A percentile compares a stretch with the other conserved stretches of the same genome.
These are phyloP conservation scores for Gymnoscelis rufifasciata DNA, from an alignment of 2,888 invertebrate genomes.

Conservation along the genomic window DNA sequence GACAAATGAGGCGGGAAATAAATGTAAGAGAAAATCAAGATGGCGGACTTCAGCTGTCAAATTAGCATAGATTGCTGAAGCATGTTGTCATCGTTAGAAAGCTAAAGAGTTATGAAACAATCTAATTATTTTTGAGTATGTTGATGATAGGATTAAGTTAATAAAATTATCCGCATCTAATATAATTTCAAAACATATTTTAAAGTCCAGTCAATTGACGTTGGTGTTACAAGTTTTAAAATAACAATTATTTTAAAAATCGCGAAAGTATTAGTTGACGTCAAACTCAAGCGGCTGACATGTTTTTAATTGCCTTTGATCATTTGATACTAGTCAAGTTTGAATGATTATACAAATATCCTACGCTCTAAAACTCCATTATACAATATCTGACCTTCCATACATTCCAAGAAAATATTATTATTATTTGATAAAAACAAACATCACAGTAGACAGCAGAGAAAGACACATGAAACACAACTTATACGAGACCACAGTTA, in stretches of 20 bases:
- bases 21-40: conserved; percentile 37
- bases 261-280: neutral
- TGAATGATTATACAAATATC: neutral
- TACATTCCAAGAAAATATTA: too few species aligned
- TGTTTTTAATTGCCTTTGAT: conserved; percentile 1
- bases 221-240: conserved; percentile 3
- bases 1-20: conserved; percentile 35
- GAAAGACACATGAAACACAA: too few species aligned
- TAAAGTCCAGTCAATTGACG: conserved; percentile 1
- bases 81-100: conserved; percentile 22
- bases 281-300: neutral
- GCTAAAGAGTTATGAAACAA: conserved; percentile 19
- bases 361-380: neutral
- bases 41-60: conserved; percentile 46
- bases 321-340: neutral
- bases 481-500: too few species aligned
- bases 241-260: neutral
- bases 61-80: conserved; percentile 37
- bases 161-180: neutral
- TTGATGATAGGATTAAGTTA: neutral
- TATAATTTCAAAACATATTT: neutral
- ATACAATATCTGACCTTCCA: too few species aligned
- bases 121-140: conserved; percentile 13
- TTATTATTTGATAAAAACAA: too few species aligned
- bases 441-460: too few species aligned